Conservation (phyloP, 2,113 vertebrate species). For the Raphicerus campestris region DNA sequence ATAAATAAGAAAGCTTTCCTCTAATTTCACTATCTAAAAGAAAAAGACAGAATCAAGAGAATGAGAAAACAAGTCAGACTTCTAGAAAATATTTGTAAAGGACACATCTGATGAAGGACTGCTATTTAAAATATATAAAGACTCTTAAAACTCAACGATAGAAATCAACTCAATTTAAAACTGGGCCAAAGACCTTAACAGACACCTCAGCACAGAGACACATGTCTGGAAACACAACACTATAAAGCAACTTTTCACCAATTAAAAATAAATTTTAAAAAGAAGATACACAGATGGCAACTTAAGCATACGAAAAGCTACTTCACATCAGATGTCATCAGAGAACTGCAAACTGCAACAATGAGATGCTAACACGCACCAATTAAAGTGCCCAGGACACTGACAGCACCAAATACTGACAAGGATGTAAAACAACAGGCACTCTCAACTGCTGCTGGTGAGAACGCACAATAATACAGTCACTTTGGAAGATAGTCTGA, state of each 20-base stretch:
- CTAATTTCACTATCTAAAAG: neutral
- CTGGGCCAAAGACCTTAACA: neutral
- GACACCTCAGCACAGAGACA: neutral
- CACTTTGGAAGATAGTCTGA: neutral
- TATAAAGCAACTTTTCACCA: neutral
- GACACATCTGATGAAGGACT: neutral
- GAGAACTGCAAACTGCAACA: neutral
- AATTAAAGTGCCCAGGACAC: neutral
- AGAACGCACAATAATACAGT: neutral
- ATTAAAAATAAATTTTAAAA: neutral
- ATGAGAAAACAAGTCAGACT: neutral
- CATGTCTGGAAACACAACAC: neutral
- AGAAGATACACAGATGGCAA: neutral
- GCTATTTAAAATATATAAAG: neutral
- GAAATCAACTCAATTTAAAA: neutral
- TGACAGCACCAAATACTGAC: neutral
- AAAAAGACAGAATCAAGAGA: neutral
- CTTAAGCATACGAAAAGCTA: neutral
- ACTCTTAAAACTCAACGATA: neutral
- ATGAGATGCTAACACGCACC: neutral
- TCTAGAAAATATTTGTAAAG: neutral
- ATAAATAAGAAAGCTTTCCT: neutral
- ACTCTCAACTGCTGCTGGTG: neutral
- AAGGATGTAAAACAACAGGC: neutral
- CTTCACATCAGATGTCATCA: neutral